Evolutionary conservation across 1,140 invertebrate species (phyloP), one percentile per base, ranked within the genome.

Genomic region (Pogonus chalceus): DNA sequence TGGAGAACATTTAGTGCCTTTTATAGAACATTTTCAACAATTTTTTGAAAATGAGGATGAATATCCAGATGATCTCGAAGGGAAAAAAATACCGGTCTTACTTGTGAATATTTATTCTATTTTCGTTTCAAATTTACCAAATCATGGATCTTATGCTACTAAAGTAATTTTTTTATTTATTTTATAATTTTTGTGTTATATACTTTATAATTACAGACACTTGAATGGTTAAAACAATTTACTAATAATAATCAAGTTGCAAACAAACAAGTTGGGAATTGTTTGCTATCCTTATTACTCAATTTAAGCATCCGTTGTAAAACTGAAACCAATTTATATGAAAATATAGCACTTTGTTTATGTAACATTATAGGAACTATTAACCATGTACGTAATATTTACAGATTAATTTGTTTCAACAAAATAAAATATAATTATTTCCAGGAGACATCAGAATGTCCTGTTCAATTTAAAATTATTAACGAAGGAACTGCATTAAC

Each of bases 171-270:
- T 7, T 4, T 22, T 7, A 47, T 16, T 47, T 47, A 22, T 47
- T 47, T 47, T 20, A 20, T 7, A 31, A 31, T 31, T 4, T 31
- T 14, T 31, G 26, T 31, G 26, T 31, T n/a, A n/a, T n/a, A n/a
- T n/a, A 39, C 18, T 51, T 37, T 61, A 47, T 20, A 24, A 23
- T 56, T 60, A 52, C 50, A 76, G 75, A 48, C 70, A 9, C 62
- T 73, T 20, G 57, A 74, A 3, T 74, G 70, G 68, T 54, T 75
- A 2, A 69, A 69, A 49, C 54, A 67, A 39, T 61, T 71, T 37
- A 59, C 67, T 2, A 57, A 67, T 54, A 54, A 63, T 3, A 64
- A 71, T 23, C 55, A 58, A n/a, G 26, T 70, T 1, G 9, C 43
- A 10, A 55, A 46, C 20, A 67, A 62, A 55, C 54, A 51, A 53